Conservation (phyloP, 2,797 vertebrate species). For the Miopithecus talapoin region DNA sequence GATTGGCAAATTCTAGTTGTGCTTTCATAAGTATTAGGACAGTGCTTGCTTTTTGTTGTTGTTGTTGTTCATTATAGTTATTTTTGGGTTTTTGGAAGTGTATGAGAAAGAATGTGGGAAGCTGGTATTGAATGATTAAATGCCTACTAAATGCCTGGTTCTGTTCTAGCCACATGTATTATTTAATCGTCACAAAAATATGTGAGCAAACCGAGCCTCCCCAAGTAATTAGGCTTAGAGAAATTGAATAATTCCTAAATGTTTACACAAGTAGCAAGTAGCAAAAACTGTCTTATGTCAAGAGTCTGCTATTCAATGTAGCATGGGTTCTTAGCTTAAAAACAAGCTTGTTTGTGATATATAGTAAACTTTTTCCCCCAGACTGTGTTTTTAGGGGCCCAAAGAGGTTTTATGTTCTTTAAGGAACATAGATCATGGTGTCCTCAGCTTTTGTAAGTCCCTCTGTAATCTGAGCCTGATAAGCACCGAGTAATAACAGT, state of each 20-base stretch:
- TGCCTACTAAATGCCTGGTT: neutral
- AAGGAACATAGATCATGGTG: neutral
- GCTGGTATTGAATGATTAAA: neutral
- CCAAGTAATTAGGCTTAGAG: neutral
- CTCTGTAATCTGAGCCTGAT: neutral
- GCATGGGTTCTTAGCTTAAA: neutral
- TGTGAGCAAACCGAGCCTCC: neutral
- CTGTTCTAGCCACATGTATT: neutral
- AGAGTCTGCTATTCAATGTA: neutral
- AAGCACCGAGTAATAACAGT: neutral
- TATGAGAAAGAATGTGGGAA: neutral
- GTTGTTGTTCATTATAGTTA: neutral
- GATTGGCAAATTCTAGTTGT: neutral
- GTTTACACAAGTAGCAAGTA: neutral
- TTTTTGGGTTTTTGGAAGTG: conserved; percentile 40
- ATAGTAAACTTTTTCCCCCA: neutral
- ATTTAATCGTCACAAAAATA: neutral
- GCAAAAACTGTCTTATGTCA: neutral
- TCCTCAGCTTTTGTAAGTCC: neutral
- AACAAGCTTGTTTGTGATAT: neutral
- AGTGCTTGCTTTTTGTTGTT: neutral
- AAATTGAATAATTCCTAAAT: neutral
- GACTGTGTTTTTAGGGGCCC: neutral
- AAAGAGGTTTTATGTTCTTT: neutral
- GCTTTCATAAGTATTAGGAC: neutral